These are phyloP conservation scores for Seriola dumerili DNA, from an alignment of 2,113 vertebrate genomes.

Conservation along the genomic window DNA sequence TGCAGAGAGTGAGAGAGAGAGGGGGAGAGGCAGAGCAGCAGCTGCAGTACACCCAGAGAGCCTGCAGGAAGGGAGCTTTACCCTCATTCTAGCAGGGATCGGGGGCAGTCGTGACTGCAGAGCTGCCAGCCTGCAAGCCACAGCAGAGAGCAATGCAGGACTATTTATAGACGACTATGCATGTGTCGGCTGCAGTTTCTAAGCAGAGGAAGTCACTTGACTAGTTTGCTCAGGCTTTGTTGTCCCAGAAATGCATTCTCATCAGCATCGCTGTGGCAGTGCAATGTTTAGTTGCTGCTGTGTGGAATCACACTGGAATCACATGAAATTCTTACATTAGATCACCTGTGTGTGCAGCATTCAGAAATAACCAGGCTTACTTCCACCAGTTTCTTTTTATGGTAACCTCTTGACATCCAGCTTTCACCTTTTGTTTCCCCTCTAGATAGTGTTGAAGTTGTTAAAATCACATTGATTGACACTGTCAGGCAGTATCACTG, in stretches of 20 bases:
- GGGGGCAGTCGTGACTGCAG: conserved; percentile 76
- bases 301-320: background rate
- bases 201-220: conserved; percentile 51
- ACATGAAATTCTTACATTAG: background rate
- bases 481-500: too few relatives aligned
- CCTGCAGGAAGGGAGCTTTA: conserved; percentile 45
- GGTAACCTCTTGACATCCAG: background rate
- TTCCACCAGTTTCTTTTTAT: background rate
- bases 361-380: background rate
- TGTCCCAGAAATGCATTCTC: background rate
- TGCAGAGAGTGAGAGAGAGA: conserved; percentile 50
- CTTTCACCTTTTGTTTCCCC: too few relatives aligned
- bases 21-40: conserved; percentile 24
- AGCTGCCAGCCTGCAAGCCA: conserved; percentile 58
- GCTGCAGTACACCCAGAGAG: conserved; percentile 60
- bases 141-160: conserved; percentile 46
- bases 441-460: too few relatives aligned
- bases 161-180: conserved; percentile 73
- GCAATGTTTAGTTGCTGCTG: background rate
- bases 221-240: conserved; percentile 8
- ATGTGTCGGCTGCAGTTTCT: conserved; percentile 56
- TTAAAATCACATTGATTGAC: too few relatives aligned
- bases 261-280: background rate
- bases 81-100: conserved; percentile 35
- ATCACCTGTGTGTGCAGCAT: background rate